phyloP scores from a whole-genome alignment of 2,797 vertebrate species.

The Oreortyx pictus region DNA sequence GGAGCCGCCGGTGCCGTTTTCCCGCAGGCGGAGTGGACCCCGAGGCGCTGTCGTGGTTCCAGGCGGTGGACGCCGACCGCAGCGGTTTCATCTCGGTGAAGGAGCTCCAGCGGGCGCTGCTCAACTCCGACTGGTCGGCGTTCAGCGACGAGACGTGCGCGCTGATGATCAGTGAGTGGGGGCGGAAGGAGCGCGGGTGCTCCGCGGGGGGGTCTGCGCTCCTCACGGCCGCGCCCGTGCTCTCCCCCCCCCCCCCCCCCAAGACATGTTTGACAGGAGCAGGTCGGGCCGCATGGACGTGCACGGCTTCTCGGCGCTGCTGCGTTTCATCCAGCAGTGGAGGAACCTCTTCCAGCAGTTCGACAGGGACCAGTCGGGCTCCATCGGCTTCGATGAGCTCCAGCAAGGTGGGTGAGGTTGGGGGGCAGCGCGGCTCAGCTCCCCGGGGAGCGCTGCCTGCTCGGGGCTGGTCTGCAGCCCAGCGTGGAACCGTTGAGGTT shows the following conservation, averaged over 20 bases:
- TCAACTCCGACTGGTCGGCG: constrained; percentile 94
- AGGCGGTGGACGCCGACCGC: constrained; percentile 87
- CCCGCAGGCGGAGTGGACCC: constrained; percentile 84
- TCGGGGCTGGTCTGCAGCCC: not conserved
- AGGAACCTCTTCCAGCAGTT: constrained; percentile 91
- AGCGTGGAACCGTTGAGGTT: no score
- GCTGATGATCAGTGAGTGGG: constrained; percentile 95
- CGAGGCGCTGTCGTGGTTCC: constrained; percentile 94
- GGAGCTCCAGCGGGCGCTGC: constrained; percentile 93
- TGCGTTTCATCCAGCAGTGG: constrained; percentile 94
- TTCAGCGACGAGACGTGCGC: constrained; percentile 95
- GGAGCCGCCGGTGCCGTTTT: not conserved
- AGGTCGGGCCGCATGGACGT: constrained; percentile 89
- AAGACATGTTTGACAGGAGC: constrained; percentile 96
- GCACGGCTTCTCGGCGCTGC: constrained; percentile 91
- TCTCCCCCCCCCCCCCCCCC: not conserved
- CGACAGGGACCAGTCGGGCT: constrained; percentile 90
- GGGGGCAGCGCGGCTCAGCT: accelerated
- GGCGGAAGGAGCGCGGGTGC: no score
- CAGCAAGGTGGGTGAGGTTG: constrained; percentile 87
- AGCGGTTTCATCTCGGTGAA: constrained; percentile 92
- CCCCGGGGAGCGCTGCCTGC: accelerated
- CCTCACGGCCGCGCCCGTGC: not conserved
- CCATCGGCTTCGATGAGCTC: constrained; percentile 87
- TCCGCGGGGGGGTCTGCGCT: not conserved